Evolutionary conservation across 2,797 vertebrate genomes (phyloP).

Genomic region (Eutrigla gurnardus): DNA sequence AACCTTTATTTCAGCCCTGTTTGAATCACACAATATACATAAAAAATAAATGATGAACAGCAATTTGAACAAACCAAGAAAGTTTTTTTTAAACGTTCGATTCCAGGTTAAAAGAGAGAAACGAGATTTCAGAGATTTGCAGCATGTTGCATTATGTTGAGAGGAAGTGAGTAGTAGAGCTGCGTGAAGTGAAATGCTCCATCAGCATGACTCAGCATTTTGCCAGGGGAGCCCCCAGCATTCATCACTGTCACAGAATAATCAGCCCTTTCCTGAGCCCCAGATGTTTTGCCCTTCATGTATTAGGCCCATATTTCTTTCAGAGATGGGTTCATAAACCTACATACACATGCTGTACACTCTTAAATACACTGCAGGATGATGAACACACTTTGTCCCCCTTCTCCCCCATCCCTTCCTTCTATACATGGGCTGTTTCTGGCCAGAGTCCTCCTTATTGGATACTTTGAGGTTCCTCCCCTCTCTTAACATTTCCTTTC

Average conservation of each 20-base stretch:
- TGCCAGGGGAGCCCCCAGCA: conserved; percentile 30
- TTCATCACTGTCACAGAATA: conserved; percentile 26
- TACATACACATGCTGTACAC: background rate
- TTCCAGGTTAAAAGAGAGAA: background rate
- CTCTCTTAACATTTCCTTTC: conserved; percentile 3
- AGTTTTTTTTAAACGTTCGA: background rate
- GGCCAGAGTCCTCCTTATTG: conserved; percentile 55
- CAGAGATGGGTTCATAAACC: background rate
- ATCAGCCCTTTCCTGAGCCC: conserved; percentile 23
- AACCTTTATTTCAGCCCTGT: background rate
- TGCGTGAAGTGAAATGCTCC: conserved; percentile 54
- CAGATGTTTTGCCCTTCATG: conserved; percentile 38
- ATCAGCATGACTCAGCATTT: conserved; percentile 77
- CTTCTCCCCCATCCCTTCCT: background rate
- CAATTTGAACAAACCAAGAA: background rate
- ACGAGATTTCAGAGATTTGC: conserved; percentile 4
- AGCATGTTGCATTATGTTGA: conserved; percentile 16
- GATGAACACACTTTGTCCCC: conserved; percentile 1
- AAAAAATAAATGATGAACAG: background rate
- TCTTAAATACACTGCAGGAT: conserved; percentile 3
- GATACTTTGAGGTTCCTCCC: conserved; percentile 36
- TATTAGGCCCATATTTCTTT: conserved; percentile 36
- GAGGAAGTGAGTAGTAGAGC: conserved; percentile 33
- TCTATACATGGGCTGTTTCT: conserved; percentile 44
- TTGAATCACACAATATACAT: background rate